A percentile compares a stretch with the other conserved stretches of the same genome.
Conservation (phyloP, 2,888 invertebrate genomes). For the Alentia gelatinosa region DNA sequence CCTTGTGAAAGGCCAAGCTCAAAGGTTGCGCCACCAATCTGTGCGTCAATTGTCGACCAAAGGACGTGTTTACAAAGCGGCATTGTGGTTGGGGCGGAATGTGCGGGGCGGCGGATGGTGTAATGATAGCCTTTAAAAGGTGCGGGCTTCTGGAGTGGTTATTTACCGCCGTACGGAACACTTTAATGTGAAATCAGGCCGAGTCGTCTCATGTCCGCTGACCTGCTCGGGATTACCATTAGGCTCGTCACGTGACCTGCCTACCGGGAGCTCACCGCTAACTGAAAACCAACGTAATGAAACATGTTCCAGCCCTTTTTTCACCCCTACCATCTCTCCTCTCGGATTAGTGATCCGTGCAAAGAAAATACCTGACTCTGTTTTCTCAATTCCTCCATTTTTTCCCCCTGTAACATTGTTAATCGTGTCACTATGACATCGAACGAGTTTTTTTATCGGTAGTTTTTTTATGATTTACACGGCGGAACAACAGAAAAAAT, state of each 20-base stretch:
- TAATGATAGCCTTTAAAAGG: slow-evolving; percentile 12
- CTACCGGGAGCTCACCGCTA: not conserved
- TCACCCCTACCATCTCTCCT: not conserved
- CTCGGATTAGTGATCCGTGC: not conserved
- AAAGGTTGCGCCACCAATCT: not conserved
- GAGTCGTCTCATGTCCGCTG: not conserved
- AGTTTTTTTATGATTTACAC: not conserved
- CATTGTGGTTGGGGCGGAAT: not conserved
- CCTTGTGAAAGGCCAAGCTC: not conserved
- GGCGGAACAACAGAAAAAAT: not conserved
- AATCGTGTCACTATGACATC: not conserved
- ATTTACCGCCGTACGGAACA: not conserved
- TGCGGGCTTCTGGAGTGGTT: not conserved
- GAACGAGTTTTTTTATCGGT: not conserved
- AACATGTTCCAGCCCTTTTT: slow-evolving; percentile 8
- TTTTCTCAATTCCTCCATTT: not conserved
- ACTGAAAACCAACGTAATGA: not conserved
- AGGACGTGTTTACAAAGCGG: not conserved
- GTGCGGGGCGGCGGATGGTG: not conserved
- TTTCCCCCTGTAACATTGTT: not conserved
- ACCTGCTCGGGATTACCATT: not conserved
- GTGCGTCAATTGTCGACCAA: not conserved
- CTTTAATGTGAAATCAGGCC: not conserved
- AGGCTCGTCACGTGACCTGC: not conserved
- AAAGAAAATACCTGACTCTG: not conserved